Evolutionary conservation across 2,797 vertebrate species (phyloP), one percentile per base, ranked within the genome.

Genomic region (Leucoraja ocellata): DNA sequence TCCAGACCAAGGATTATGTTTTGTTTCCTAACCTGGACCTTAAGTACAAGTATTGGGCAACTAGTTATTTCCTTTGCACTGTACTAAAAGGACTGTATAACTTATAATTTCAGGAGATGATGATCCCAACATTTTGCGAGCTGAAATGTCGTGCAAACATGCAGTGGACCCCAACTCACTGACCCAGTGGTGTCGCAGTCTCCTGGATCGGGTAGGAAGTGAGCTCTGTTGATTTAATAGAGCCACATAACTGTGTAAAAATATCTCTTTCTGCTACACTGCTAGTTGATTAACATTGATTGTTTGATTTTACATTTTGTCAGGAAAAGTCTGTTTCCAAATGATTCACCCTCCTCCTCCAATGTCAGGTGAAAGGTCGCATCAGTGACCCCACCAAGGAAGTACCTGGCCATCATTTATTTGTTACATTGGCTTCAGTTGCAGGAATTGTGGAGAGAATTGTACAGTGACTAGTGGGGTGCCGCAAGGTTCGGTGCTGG

Each of bases 81-180:
- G 32, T 32, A 32, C 32, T 32, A 65, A 58, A 61, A 13, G 28
- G n/a, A 58, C 18, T 76, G 74, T 58, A 14, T 21, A 18, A n/a
- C n/a, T n/a, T 80, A 25, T 93, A 14, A 0, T 6, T 73, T 93
- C 96, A 0, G 79, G 94, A 2, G 95, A 94, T 0, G 96, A 96
- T 32, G 96, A 96, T 93, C 95, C 96, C 1, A 0, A 8, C 9
- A 10, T 54, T 71, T 94, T 95, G 58, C 68, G 95, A 3, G 95
- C 96, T 0, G 93, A 96, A 93, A 96, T 97, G 96, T 96, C 96
- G 65, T 97, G 96, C 84, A 96, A 95, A 0, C 97, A 97, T 14
- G 96, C 95, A 0, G 96, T 97, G 58, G 96, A 95, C 0, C 96
- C 97, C 0, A 77, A 96, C 93, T 96, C 96, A 3, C 95, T 97